Evolutionary conservation across 2,888 invertebrate genomes (phyloP), one percentile per base, ranked within the genome.

Genomic region (Caenorhabditis plicata): DNA sequence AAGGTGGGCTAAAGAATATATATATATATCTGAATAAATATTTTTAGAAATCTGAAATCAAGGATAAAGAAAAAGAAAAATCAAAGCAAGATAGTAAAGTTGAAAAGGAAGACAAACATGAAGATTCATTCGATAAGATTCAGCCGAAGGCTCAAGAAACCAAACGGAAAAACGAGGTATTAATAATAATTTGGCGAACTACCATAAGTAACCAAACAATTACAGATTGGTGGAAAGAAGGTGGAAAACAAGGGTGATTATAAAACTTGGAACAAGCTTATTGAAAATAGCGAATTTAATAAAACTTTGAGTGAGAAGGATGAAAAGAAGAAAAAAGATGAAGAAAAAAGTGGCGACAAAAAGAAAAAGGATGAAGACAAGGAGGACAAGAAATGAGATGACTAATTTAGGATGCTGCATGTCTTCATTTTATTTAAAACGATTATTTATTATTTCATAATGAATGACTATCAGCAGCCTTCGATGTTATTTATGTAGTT

Each of bases 231-330:
- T 1, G 58, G 42, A 39, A 45, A 45, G 35, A 55, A 55, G 17
- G 44, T 22, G 29, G 49, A 55, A 25, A 55, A 55, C 35, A 53
- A 54, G 15, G 60, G 60, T 15, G 53, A 60, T 22, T 60, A 60
- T 29, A 60, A 53, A 31, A 60, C 58, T 5, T 60, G 60, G 60
- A 60, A 60, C 29, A 60, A 60, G 29, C 38, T 60, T 22, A 60
- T 60, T 42, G 53, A 60, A 35, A 58, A 58, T 23, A 53, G 52
- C 27, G 58, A 58, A 25, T 58, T 58, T 27, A 53, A 58, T 48
- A 58, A 58, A 25, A 53, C 52, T 4, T 38, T 58, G 23, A 58
- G 58, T 35, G 58, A 58, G 3, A 52, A 58, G 19, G 56, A 46
- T 27, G 44, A 45, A 4, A 35, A 36, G n/a, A 22, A 48, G 7